Conservation (phyloP, 2,888 invertebrate genomes). For the Drosophila ochracea region DNA sequence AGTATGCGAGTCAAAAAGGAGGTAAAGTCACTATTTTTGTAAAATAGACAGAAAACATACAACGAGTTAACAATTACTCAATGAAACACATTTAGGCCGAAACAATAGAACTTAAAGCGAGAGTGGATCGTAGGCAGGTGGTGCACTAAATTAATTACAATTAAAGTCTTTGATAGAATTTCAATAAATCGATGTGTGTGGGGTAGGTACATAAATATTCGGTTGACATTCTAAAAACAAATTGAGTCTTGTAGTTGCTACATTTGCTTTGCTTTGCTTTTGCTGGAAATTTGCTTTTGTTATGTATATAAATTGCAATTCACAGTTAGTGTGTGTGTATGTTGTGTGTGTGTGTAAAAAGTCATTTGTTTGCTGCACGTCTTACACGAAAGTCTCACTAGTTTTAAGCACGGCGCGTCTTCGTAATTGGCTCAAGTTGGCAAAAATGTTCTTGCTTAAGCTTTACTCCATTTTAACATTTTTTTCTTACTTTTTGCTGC, state of each 20-base stretch:
- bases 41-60: constrained; percentile 65
- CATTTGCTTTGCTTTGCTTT: constrained; percentile 67
- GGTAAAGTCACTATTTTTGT: constrained; percentile 51
- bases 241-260: constrained; percentile 72
- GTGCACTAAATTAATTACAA: constrained; percentile 63
- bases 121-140: constrained; percentile 44
- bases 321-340: constrained; percentile 30
- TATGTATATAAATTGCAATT: constrained; percentile 48
- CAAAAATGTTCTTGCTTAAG: constrained; percentile 8
- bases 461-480: constrained; percentile 24
- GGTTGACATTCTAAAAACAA: constrained; percentile 55
- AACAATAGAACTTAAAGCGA: constrained; percentile 61
- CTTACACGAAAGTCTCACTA: constrained; percentile 59
- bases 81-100: constrained; percentile 30
- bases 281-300: constrained; percentile 55
- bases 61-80: constrained; percentile 76
- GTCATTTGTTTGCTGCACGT: constrained; percentile 73
- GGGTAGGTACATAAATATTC: constrained; percentile 29
- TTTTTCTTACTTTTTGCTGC: constrained; percentile 19
- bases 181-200: constrained; percentile 48
- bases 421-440: constrained; percentile 39
- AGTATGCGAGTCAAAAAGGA: constrained; percentile 65
- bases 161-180: constrained; percentile 73
- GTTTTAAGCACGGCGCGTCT: constrained; percentile 54
- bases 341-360: constrained; percentile 45